Base-by-base conservation (phyloP, 2,113 vertebrate genomes). In the Onychorhynchus coronatus region DNA sequence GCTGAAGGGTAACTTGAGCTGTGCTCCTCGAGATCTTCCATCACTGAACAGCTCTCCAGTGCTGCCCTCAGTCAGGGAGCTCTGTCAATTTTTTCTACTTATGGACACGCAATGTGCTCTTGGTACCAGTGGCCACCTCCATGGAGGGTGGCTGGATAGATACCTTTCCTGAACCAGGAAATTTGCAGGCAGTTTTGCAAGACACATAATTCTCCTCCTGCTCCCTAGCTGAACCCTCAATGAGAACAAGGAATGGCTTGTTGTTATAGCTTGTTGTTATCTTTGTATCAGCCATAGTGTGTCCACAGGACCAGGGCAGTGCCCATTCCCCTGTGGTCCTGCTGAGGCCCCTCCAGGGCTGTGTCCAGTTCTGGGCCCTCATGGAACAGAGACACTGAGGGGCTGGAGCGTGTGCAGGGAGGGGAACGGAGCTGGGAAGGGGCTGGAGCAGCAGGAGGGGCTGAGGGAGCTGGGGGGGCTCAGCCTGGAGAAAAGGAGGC, bases 101-200 rank as follows among this genome's bases (percentile, higher is more conserved):
- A 0, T 28, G 12, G 67, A 23, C 37, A 30, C 37, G 11, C 5
- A 6, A 3, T 5, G 18, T 50, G 44, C 88, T 76, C 21, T 5
- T 42, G 74, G 35, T 27, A 25, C 13, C 31, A 4, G 14, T 1
- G 4, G 5, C 53, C 14, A 2, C 35, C 52, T 37, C 1, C 0
- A 6, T 0, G 1, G 81, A 72, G 56, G 52, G 14, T 52, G 47
- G 18, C 59, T 65, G 66, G 7, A 6, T 5, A 7, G 58, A 22
- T 22, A 52, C 35, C 22, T 9, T 4, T 28, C 47, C 73, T 67
- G 56, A 87, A 17, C 25, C 11, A 4, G 12, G 50, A 14, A 2
- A 65, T 37, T 66, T 79, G 66, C 46, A 44, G 68, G 15, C 19
- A 23, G 0, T 27, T 88, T 50, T 49, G 37, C 53, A 28, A 49